Conservation (phyloP, 2,797 vertebrate genomes). For the Vipera latastei region DNA sequence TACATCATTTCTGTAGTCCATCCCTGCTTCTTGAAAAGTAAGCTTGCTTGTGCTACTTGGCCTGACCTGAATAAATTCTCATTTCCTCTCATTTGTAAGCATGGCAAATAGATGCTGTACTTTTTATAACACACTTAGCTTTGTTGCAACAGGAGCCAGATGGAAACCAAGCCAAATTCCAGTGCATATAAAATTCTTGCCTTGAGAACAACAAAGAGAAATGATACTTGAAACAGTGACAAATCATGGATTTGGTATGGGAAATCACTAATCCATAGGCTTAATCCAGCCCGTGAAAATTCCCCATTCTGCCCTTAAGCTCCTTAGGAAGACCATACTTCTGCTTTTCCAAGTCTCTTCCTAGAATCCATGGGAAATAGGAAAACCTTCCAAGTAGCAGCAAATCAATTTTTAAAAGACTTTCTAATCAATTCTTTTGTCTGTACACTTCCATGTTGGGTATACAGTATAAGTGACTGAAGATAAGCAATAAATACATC, state of each 20-base stretch:
- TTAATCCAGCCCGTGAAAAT: neutral
- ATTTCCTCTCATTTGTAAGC: constrained; percentile 26
- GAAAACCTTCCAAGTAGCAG: neutral
- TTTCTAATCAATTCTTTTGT: neutral
- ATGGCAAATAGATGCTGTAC: constrained; percentile 5
- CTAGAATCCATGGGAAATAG: neutral
- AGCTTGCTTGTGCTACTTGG: constrained; percentile 12
- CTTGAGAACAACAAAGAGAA: neutral
- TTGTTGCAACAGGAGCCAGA: constrained; percentile 21
- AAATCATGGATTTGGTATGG: neutral
- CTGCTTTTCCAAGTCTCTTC: neutral
- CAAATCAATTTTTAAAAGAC: neutral
- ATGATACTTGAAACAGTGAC: neutral
- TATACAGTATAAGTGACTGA: neutral
- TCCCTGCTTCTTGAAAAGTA: neutral
- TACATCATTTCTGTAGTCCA: neutral
- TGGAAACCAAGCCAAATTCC: neutral
- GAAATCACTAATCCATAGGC: neutral
- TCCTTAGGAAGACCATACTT: neutral
- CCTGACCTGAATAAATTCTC: constrained; percentile 40
- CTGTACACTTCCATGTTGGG: neutral
- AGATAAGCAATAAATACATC: neutral
- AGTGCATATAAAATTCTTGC: no score
- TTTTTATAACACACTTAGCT: constrained; percentile 17
- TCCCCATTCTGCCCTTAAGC: neutral